These are phyloP conservation scores for Sclerodermus sp. DNA, from an alignment of 2,888 invertebrate genomes.

Conservation along the genomic window DNA sequence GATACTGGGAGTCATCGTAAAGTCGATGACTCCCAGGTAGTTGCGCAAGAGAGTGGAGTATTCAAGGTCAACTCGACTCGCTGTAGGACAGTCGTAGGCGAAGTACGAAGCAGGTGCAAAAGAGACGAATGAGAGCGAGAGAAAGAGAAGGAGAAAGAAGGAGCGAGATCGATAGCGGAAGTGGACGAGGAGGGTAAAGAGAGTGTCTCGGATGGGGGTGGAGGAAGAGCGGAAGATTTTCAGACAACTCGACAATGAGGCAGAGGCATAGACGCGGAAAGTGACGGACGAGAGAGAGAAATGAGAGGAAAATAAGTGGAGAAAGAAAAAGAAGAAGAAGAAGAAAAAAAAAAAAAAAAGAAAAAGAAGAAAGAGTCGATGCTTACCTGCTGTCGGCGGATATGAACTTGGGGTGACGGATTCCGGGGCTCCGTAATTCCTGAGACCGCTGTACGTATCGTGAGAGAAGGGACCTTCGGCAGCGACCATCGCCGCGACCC, in stretches of 20 bases:
- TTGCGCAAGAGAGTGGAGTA: background rate
- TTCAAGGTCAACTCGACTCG: background rate
- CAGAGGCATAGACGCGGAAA: too few relatives aligned
- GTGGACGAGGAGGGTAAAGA: too few relatives aligned
- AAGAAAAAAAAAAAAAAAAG: background rate
- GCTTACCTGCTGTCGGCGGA: slow-evolving; percentile 73
- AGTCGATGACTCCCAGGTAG: background rate
- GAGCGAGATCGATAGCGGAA: background rate
- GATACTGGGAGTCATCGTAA: background rate
- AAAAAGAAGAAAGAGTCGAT: slow-evolving; percentile 36
- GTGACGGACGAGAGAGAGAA: slow-evolving; percentile 2
- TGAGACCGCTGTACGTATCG: slow-evolving; percentile 71
- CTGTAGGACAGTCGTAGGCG: background rate
- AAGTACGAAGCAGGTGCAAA: too few relatives aligned
- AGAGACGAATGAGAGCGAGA: background rate
- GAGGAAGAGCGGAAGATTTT: too few relatives aligned
- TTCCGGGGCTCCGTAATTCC: slow-evolving; percentile 74
- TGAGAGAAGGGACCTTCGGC: slow-evolving; percentile 70
- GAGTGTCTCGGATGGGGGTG: too few relatives aligned
- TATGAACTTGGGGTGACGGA: slow-evolving; percentile 76
- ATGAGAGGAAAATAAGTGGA: background rate
- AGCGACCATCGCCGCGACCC: slow-evolving; percentile 63
- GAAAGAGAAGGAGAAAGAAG: too few relatives aligned
- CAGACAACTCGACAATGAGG: too few relatives aligned
- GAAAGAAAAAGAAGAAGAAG: slow-evolving; percentile 1